A percentile compares a stretch with the other conserved stretches of the same genome.
Evolutionary conservation across 2,797 vertebrate genomes (phyloP).

Genomic region (Apodemus agrarius): DNA sequence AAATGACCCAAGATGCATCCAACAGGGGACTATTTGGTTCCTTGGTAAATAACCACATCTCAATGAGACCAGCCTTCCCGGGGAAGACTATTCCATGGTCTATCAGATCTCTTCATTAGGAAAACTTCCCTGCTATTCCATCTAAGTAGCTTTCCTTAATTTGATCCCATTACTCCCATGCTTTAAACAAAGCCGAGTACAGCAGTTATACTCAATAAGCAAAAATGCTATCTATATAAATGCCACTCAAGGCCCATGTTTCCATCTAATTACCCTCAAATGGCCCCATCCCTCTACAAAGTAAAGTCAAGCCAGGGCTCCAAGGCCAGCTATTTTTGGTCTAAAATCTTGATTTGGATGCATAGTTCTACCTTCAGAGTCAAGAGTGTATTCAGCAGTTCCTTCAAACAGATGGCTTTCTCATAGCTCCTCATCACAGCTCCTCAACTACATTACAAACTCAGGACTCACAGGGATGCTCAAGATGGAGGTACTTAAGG

Average conservation of each 20-base stretch:
- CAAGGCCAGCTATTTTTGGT: slow-evolving; percentile 45
- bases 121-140: slow-evolving; percentile 78
- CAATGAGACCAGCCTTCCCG: slow-evolving; percentile 70
- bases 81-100: slow-evolving; percentile 77
- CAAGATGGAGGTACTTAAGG: slow-evolving; percentile 74
- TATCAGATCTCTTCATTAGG: slow-evolving; percentile 76
- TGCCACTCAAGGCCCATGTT: slow-evolving; percentile 53
- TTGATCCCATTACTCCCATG: slow-evolving; percentile 75
- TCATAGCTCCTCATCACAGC: slow-evolving; percentile 68
- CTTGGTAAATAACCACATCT: slow-evolving; percentile 77
- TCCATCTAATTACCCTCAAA: slow-evolving; percentile 64
- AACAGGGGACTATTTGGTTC: slow-evolving; percentile 74
- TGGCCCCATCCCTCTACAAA: slow-evolving; percentile 46
- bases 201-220: slow-evolving; percentile 68
- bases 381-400: slow-evolving; percentile 43
- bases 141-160: slow-evolving; percentile 81
- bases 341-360: slow-evolving; percentile 59
- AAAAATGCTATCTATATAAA: slow-evolving; percentile 58
- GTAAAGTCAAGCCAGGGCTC: slow-evolving; percentile 33
- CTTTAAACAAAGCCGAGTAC: slow-evolving; percentile 69
- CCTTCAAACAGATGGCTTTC: slow-evolving; percentile 72
- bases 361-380: slow-evolving; percentile 54
- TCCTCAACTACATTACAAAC: slow-evolving; percentile 68
- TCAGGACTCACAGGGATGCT: slow-evolving; percentile 54
- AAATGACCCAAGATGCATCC: slow-evolving; percentile 71